Percentiles rank a stretch among this genome's conserved stretches.
Evolutionary conservation across 2,888 invertebrate species (phyloP).

Genomic region (Monochamus alternatus): DNA sequence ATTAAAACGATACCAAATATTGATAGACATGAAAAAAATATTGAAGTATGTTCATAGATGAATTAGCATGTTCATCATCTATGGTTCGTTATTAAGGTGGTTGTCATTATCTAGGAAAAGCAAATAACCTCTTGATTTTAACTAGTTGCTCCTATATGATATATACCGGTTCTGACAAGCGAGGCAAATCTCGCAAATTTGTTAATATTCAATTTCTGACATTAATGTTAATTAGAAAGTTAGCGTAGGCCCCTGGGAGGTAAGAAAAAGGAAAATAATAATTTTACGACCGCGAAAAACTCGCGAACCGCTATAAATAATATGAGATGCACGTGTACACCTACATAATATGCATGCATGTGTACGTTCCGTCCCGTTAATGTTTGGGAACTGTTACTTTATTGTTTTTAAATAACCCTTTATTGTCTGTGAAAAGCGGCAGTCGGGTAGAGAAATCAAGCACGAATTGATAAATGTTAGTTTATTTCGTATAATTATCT

Average conservation of each 20-base stretch:
- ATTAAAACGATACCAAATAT: too few species aligned
- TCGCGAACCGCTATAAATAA: slow-evolving; percentile 26
- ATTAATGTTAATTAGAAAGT: slow-evolving; percentile 33
- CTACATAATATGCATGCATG: slow-evolving; percentile 18
- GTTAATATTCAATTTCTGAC: slow-evolving; percentile 19
- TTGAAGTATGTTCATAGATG: too few species aligned
- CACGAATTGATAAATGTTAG: not conserved
- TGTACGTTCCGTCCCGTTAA: slow-evolving; percentile 9
- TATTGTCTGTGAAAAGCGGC: not conserved
- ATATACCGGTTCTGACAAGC: not conserved
- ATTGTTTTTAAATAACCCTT: slow-evolving; percentile 18
- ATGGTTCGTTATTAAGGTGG: too few species aligned
- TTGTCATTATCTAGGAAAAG: too few species aligned
- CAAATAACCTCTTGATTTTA: not conserved
- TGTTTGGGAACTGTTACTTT: slow-evolving; percentile 4
- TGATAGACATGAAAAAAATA: too few species aligned
- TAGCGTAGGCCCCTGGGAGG: slow-evolving; percentile 1
- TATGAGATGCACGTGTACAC: slow-evolving; percentile 14
- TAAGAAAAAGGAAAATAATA: slow-evolving; percentile 20
- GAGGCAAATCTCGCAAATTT: slow-evolving; percentile 1
- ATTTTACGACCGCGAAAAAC: slow-evolving; percentile 12
- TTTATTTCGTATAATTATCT: too few species aligned
- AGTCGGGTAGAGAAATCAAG: not conserved
- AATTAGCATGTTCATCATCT: too few species aligned
- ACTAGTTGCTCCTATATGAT: not conserved